Evolutionary conservation across 1,140 invertebrate species (phyloP), one percentile per base, ranked within the genome.

Genomic region (Drosophila prosaltans): DNA sequence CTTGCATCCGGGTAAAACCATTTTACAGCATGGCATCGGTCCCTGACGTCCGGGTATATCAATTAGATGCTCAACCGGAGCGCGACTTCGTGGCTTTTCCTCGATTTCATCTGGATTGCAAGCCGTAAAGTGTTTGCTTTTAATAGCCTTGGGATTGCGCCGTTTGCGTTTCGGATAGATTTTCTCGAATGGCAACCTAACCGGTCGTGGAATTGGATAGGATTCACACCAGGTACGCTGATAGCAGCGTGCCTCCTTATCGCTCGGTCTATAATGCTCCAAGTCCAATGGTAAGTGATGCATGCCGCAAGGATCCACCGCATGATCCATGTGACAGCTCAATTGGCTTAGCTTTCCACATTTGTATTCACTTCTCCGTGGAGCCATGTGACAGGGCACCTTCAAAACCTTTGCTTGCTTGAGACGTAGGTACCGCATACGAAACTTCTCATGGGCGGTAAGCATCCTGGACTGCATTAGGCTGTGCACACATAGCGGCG

Each of bases 151-250:
- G 60, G 32, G 6, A 24, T 58, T 28, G 21, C 54, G 11, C n/a
- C 6, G 24, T 3, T 39, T 54, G 11, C 7, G 32, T 21, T 39
- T 24, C 10, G 74, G 72, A 10, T 58, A 75, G 39, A 36, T n/a
- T 5, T 57, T 69, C 21, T 59, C 7, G 0, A n/a, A 5, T 8
- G 24, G 8, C 1, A 59, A 11, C 0, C 3, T 8, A 8, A 26
- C 45, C 3, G 73, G 32, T 16, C 11, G 62, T 0, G 72, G 72
- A 16, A 69, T 7, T 0, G 32, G 10, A 1, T 11, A 51, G 41
- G 65, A 40, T 4, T 76, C 74, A 59, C 58, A 75, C 74, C 74
- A 76, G 21, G 65, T 75, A 6, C 72, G 72, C 54, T 76, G 74
- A 21, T 76, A 76, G 28, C 57, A 63, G 2, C 65, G 58, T 0